These are phyloP conservation scores for Vidua chalybeata DNA, from an alignment of 2,113 vertebrate genomes.

Conservation along the genomic window DNA sequence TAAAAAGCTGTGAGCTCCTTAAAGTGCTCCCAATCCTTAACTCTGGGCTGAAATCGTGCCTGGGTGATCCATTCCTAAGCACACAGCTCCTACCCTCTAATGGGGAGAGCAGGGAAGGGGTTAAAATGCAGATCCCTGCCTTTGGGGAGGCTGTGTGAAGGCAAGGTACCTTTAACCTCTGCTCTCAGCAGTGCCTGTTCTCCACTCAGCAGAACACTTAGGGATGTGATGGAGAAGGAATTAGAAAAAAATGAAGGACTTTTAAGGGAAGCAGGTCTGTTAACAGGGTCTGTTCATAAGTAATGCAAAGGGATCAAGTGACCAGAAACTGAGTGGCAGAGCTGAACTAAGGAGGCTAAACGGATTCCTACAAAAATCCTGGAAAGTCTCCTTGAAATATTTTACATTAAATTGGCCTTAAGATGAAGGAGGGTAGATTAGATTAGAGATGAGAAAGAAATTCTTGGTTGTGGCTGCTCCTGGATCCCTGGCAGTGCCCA, in stretches of 20 bases:
- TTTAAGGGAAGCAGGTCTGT: not conserved
- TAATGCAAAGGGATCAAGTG: conserved; percentile 33
- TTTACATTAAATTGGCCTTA: not conserved
- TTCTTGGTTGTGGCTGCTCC: not conserved
- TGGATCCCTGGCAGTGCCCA: not conserved
- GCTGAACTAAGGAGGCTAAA: conserved; percentile 8
- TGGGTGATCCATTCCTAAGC: not conserved
- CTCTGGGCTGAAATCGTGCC: not conserved
- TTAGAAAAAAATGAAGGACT: not conserved
- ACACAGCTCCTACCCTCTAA: not conserved
- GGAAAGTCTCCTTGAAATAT: not conserved
- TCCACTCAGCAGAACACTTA: not conserved
- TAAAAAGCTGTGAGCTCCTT: not conserved
- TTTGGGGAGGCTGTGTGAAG: not conserved
- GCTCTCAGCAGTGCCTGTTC: not conserved
- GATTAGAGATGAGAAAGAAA: not conserved
- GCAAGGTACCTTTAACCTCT: not conserved
- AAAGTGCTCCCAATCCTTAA: not conserved
- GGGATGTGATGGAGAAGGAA: not conserved
- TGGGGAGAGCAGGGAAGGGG: not conserved
- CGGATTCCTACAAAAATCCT: not conserved
- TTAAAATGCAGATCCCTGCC: not conserved
- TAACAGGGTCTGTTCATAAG: not conserved
- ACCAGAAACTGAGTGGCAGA: not conserved
- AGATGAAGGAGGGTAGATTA: not conserved